A percentile compares a stretch with the other conserved stretches of the same genome.
phyloP scores from a whole-genome alignment of 2,113 vertebrate species.

The Rhabdomys dilectus region DNA sequence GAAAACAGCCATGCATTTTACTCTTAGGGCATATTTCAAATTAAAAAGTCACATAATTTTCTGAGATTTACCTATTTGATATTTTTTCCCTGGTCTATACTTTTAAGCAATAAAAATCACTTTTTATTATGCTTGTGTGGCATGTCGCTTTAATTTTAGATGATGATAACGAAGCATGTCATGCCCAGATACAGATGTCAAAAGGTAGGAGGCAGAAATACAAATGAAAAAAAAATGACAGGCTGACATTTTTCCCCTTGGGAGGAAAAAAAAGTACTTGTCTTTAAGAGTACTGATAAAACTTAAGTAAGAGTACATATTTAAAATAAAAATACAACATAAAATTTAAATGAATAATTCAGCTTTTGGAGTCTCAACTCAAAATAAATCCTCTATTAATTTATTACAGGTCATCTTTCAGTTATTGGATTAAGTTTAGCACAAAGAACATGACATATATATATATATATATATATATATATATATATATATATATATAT shows the following conservation, averaged over 20 bases:
- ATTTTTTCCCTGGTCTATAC: neutral
- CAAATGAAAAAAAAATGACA: neutral
- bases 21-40: neutral
- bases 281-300: neutral
- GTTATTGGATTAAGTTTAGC: neutral
- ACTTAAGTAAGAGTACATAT: neutral
- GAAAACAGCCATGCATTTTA: neutral
- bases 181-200: neutral
- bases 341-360: neutral
- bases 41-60: neutral
- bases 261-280: neutral
- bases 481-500: too few species aligned
- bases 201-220: neutral
- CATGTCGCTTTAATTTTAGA: neutral
- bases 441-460: neutral
- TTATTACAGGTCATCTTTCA: neutral
- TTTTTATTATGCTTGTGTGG: neutral
- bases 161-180: neutral
- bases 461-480: too few species aligned
- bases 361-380: neutral
- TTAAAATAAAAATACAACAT: slow-evolving; percentile 6
- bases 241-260: neutral
- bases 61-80: neutral
- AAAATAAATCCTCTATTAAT: slow-evolving; percentile 2
- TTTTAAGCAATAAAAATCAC: neutral